These are phyloP conservation scores for Halisarca cf. caerulea DNA, from an alignment of 37 sponge, comb jelly and placozoan genomes.

Conservation along the genomic window DNA sequence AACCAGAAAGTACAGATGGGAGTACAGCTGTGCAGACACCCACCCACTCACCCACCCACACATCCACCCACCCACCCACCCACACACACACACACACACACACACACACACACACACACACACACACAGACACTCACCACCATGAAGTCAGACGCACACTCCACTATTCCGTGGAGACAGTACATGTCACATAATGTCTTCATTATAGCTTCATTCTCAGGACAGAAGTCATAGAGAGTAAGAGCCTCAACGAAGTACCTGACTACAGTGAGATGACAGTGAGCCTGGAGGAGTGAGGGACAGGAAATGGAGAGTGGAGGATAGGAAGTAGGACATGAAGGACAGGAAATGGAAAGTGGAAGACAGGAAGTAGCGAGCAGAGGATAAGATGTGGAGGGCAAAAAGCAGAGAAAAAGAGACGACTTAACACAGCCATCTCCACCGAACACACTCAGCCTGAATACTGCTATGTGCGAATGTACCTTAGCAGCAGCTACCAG, in stretches of 20 bases:
- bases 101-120: not conserved
- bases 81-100: slow-evolving; percentile 33
- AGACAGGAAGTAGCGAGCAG: no score
- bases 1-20: not conserved
- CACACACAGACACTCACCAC: slow-evolving; percentile 53
- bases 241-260: slow-evolving; percentile 64
- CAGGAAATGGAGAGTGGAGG: not conserved
- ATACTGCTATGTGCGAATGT: not conserved
- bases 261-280: slow-evolving; percentile 73
- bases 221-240: slow-evolving; percentile 33
- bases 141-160: slow-evolving; percentile 54
- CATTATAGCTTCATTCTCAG: slow-evolving; percentile 40
- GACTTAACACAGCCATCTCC: not conserved
- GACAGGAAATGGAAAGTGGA: no score
- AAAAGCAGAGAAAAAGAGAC: not conserved
- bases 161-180: slow-evolving; percentile 54
- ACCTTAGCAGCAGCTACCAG: slow-evolving; percentile 38
- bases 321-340: not conserved
- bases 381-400: not conserved
- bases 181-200: slow-evolving; percentile 61
- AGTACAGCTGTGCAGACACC: not conserved
- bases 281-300: slow-evolving; percentile 66
- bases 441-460: not conserved
- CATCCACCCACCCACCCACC: slow-evolving; percentile 7
- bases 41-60: slow-evolving; percentile 15